Conservation (phyloP, 2,888 invertebrate species). For the Polydrusus cervinus region DNA sequence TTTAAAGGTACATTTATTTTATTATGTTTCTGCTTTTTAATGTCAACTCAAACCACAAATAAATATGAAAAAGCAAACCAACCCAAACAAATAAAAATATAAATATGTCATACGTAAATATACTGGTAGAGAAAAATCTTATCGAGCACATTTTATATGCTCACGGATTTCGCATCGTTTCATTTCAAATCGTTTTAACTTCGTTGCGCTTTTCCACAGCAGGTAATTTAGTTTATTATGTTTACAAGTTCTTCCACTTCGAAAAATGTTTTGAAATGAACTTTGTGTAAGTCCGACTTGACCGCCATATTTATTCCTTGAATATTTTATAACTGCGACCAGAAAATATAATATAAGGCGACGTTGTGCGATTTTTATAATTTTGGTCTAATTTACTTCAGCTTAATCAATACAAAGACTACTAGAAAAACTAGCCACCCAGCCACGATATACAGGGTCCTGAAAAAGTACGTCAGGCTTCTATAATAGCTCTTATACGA, state of each 20-base stretch:
- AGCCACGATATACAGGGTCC: too few species aligned
- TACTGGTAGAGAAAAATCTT: background rate
- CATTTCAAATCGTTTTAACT: constrained; percentile 27
- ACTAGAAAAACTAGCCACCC: too few species aligned
- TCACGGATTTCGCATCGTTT: constrained; percentile 39
- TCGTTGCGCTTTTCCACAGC: constrained; percentile 22
- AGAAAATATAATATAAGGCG: background rate
- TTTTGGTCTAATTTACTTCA: background rate
- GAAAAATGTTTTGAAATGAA: constrained; percentile 30
- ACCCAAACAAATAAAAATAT: too few species aligned
- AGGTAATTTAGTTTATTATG: constrained; percentile 39
- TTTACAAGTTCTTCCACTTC: constrained; percentile 34
- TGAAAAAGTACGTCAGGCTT: too few species aligned
- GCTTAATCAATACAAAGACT: too few species aligned
- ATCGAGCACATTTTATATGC: constrained; percentile 13
- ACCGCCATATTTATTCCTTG: constrained; percentile 11
- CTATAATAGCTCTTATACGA: too few species aligned
- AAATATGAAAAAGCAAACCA: too few species aligned
- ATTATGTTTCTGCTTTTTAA: too few species aligned
- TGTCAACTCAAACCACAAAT: too few species aligned
- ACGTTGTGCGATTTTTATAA: background rate
- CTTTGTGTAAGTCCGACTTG: constrained; percentile 3
- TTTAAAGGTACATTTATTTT: background rate
- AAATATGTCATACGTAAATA: too few species aligned
- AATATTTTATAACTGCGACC: background rate